A percentile compares a stretch with the other conserved stretches of the same genome.
These are phyloP conservation scores for Pararge aegeria DNA, from an alignment of 1,140 invertebrate genomes.

Conservation along the genomic window DNA sequence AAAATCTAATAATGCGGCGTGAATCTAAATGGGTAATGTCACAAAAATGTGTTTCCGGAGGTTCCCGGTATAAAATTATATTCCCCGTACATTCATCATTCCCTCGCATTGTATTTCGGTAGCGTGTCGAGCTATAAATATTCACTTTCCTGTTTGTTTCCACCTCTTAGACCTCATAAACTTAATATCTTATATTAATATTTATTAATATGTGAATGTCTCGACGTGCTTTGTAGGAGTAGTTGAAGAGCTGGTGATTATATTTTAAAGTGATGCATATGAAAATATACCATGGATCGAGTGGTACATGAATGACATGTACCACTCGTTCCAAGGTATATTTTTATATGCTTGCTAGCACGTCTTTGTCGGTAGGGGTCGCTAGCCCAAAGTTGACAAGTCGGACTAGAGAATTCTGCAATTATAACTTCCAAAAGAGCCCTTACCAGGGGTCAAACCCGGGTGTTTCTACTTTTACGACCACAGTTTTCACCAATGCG, in stretches of 20 bases:
- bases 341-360: too few relatives aligned
- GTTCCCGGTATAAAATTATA: conserved; percentile 28
- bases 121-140: conserved; percentile 58
- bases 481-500: too few relatives aligned
- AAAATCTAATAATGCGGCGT: conserved; percentile 12
- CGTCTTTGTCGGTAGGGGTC: too few relatives aligned
- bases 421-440: too few relatives aligned
- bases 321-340: too few relatives aligned
- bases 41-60: conserved; percentile 24
- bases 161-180: conserved; percentile 66
- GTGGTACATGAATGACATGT: too few relatives aligned
- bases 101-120: conserved; percentile 43
- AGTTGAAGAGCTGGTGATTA: neutral
- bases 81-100: conserved; percentile 38
- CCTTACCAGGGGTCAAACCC: too few relatives aligned
- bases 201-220: conserved; percentile 70
- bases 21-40: conserved; percentile 16
- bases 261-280: neutral
- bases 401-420: too few relatives aligned
- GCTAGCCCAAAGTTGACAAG: too few relatives aligned
- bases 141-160: conserved; percentile 59
- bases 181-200: conserved; percentile 69
- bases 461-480: too few relatives aligned
- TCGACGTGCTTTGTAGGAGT: conserved; percentile 48
- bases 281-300: too few relatives aligned